Percentiles rank a stretch among this genome's conserved stretches.
phyloP scores from a whole-genome alignment of 2,888 invertebrate species.

The Apamea monoglypha region DNA sequence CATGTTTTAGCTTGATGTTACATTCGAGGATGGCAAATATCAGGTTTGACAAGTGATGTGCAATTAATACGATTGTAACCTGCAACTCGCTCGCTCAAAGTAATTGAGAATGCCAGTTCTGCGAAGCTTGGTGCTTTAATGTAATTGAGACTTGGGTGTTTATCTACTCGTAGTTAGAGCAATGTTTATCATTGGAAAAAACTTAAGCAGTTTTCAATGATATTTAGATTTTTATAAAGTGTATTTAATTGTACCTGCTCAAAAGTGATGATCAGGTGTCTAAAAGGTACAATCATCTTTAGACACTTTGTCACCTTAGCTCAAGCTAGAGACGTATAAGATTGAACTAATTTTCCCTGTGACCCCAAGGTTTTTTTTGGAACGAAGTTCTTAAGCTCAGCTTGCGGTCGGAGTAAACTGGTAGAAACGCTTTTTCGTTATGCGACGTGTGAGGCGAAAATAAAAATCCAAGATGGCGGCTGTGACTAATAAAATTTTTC shows the following conservation, averaged over 20 bases:
- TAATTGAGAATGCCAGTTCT: conserved; percentile 3
- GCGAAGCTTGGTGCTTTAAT: not conserved
- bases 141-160: not conserved
- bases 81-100: conserved; percentile 7
- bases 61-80: conserved; percentile 10
- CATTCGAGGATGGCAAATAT: conserved; percentile 5
- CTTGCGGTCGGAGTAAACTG: no score
- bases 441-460: no score
- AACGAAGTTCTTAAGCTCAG: no score
- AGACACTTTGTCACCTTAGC: not conserved
- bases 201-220: not conserved
- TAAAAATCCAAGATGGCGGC: no score
- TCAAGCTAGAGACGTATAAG: not conserved
- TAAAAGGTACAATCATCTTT: no score
- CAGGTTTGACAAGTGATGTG: conserved; percentile 5
- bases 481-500: no score
- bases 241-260: not conserved
- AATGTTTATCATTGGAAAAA: not conserved
- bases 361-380: no score
- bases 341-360: not conserved
- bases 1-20: conserved; percentile 7
- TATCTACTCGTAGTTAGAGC: not conserved
- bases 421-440: no score
- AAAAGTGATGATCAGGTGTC: not conserved
- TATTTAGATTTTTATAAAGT: no score